Base-by-base conservation (phyloP, 2,888 invertebrate species). In the Acronicta alni region DNA sequence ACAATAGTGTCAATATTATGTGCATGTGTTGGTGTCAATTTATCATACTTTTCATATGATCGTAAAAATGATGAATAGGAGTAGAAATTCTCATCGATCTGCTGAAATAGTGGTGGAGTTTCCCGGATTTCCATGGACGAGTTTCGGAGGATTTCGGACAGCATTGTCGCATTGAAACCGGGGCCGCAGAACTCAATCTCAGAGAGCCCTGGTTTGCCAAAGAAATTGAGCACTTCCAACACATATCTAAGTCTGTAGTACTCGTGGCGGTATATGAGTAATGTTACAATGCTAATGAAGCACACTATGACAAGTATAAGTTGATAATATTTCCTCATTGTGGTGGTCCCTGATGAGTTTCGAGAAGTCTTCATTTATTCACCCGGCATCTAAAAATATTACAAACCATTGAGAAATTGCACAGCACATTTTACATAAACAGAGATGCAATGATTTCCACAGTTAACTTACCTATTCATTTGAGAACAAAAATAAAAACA, bases 241-340 rank as follows among this genome's bases (percentile, higher is more conserved):
- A 98, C 97, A 89, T 97, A 97, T 70, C 97, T 95, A 0, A 98
- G 91, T 43, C 97, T 96, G 84, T 97, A 97, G 82, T 98, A 98
- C 87, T 98, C 98, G 79, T 97, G 97, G 65, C 97, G 96, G 85
- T 98, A 98, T 81, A 98, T 96, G 18, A 98, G 91, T 67, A 98
- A 94, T 14, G 97, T 95, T 15, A 96, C 92, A 35, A 98, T 93
- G 86, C 98, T 98, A 35, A 97, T 85, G 68, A 96, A 89, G 53
- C 97, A 97, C 51, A 96, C 93, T 15, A 97, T 89, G 52, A 97
- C 91, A 51, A 98, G 94, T 51, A 96, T 90, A 45, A 97, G 94
- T 88, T 97, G 98, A 80, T 97, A 97, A 88, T 98, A 98, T 91
- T 98, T 98, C 87, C 96, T 96, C 98, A 98, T 98, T 74, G 80